A percentile compares a stretch with the other conserved stretches of the same genome.
Evolutionary conservation across 23 tunicate genomes (phyloP).

Genomic region (Clavelina lepadiformis): DNA sequence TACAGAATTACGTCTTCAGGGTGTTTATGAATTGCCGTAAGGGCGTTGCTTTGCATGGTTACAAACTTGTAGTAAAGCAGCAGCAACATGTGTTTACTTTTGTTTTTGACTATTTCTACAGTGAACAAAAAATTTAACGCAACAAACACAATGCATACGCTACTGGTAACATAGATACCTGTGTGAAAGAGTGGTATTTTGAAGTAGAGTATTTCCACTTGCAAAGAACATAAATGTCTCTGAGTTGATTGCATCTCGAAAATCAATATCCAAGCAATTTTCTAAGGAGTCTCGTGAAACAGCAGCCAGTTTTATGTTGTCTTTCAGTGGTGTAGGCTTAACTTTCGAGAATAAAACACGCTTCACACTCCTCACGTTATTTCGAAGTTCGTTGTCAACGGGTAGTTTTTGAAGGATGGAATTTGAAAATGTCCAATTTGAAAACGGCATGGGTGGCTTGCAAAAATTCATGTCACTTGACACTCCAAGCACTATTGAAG

Average conservation of each 20-base stretch:
- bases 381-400: constrained; percentile 28
- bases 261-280: constrained; percentile 31
- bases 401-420: constrained; percentile 14
- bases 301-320: constrained; percentile 13
- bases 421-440: constrained; percentile 22
- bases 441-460: too few relatives aligned
- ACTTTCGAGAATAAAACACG: constrained; percentile 43
- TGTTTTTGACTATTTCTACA: too few relatives aligned
- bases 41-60: too few relatives aligned
- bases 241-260: constrained; percentile 1
- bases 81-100: too few relatives aligned
- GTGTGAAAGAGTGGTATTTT: constrained; percentile 38
- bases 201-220: constrained; percentile 16
- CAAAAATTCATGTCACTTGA: too few relatives aligned
- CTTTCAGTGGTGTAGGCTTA: constrained; percentile 41
- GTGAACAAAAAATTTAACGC: neutral
- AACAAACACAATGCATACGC: neutral
- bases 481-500: too few relatives aligned
- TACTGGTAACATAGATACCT: constrained; percentile 29
- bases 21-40: neutral
- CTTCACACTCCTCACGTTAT: constrained; percentile 41
- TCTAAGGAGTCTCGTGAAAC: constrained; percentile 29
- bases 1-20: neutral
- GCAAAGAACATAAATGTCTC: constrained; percentile 27
- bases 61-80: too few relatives aligned